Conservation (phyloP, 2,113 vertebrate genomes). For the Dryoscopus gambensis region DNA sequence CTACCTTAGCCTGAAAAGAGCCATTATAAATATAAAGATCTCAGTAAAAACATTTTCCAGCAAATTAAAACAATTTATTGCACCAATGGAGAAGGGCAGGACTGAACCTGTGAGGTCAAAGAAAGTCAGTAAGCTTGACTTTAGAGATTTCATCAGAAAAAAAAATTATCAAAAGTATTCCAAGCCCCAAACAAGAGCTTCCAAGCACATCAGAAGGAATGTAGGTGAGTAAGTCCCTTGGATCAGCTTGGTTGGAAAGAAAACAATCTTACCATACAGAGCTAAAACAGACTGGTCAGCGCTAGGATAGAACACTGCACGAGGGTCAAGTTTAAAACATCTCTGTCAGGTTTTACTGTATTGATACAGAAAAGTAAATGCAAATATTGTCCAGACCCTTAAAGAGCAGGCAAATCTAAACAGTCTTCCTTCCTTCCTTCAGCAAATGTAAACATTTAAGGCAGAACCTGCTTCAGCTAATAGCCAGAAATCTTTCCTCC, state of each 20-base stretch:
- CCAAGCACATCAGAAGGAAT: conserved; percentile 13
- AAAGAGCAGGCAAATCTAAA: conserved; percentile 32
- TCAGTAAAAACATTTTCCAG: conserved; percentile 50
- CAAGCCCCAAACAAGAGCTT: background rate
- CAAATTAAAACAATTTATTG: conserved; percentile 48
- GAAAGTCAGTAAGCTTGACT: background rate
- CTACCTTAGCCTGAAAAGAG: conserved; percentile 54
- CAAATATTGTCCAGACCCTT: conserved; percentile 36
- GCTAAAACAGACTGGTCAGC: background rate
- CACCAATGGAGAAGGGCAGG: background rate
- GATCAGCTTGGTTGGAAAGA: background rate
- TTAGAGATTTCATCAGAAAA: background rate
- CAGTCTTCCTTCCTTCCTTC: conserved; percentile 44
- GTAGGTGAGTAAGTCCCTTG: background rate
- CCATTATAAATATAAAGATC: conserved; percentile 51
- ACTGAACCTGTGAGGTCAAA: conserved; percentile 36
- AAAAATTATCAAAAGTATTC: background rate
- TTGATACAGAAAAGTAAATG: conserved; percentile 3
- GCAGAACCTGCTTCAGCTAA: background rate
- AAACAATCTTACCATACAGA: background rate
- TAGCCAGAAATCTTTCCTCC: background rate
- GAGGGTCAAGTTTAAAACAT: background rate
- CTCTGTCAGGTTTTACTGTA: background rate
- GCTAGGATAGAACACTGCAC: background rate
- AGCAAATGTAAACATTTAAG: conserved; percentile 40